Conservation (phyloP, 1,140 invertebrate genomes). For the Sycophila sp. region DNA sequence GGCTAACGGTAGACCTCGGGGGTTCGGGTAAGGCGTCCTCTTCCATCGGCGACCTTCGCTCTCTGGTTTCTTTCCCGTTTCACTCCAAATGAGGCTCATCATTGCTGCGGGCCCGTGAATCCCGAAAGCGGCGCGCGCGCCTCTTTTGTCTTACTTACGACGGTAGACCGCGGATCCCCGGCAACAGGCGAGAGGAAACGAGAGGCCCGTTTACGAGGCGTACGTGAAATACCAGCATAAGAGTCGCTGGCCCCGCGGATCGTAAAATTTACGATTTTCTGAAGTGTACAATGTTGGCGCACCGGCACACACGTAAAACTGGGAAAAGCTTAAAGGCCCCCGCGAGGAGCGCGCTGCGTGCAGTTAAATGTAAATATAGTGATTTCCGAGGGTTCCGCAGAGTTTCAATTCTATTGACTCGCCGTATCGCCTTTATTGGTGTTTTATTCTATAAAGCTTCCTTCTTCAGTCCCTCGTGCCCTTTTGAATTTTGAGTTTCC, state of each 20-base stretch:
- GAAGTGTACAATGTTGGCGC: not conserved
- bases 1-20: not conserved
- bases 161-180: not conserved
- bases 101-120: not conserved
- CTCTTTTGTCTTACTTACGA: slow-evolving; percentile 14
- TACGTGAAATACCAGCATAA: slow-evolving; percentile 33
- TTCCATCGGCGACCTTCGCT: not conserved
- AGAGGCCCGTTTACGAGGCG: slow-evolving; percentile 20
- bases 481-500: no score
- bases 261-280: slow-evolving; percentile 31
- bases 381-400: not conserved
- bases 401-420: not conserved
- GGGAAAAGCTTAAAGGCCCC: slow-evolving; percentile 19
- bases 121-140: not conserved
- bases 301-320: not conserved
- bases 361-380: slow-evolving; percentile 25
- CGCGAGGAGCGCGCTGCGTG: no score
- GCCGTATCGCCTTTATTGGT: not conserved
- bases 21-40: slow-evolving; percentile 4
- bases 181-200: not conserved
- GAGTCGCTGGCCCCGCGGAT: slow-evolving; percentile 21
- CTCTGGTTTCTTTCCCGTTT: slow-evolving; percentile 27
- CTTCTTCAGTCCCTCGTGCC: no score
- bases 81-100: slow-evolving; percentile 19
- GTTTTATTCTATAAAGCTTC: no score